Evolutionary conservation across 2,888 invertebrate genomes (phyloP).

Genomic region (Seladonia tumulorum): DNA sequence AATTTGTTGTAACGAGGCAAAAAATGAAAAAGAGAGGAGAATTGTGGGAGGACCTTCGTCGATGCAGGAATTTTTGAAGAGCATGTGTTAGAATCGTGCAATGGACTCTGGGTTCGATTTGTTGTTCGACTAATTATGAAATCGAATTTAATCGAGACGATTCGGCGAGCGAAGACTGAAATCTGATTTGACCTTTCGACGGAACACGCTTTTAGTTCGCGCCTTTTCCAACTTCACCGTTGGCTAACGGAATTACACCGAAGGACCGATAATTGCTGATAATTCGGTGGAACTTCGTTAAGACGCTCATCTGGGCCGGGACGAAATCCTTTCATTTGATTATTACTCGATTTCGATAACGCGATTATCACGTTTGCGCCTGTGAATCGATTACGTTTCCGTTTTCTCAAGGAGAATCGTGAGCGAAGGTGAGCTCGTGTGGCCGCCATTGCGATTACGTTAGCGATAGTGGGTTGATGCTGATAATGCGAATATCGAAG

Average conservation of each 20-base stretch:
- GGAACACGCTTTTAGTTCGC: constrained; percentile 80
- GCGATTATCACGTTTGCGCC: constrained; percentile 73
- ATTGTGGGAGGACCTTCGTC: not conserved
- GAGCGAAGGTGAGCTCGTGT: constrained; percentile 8
- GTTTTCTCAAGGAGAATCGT: constrained; percentile 38
- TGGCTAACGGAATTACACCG: constrained; percentile 82
- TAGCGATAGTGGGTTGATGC: not conserved
- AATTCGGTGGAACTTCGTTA: constrained; percentile 83
- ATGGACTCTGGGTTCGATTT: not conserved
- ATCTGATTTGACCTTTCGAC: constrained; percentile 73
- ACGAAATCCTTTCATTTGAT: constrained; percentile 83
- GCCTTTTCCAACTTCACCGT: constrained; percentile 80
- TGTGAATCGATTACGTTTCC: constrained; percentile 67
- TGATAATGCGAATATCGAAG: not conserved
- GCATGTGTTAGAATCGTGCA: not conserved
- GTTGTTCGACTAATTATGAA: constrained; percentile 19
- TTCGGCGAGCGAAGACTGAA: constrained; percentile 47
- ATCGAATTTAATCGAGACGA: constrained; percentile 53
- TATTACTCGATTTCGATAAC: constrained; percentile 83
- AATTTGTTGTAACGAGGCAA: not conserved
- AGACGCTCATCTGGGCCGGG: constrained; percentile 82
- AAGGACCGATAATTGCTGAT: constrained; percentile 84
- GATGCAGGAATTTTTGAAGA: not conserved
- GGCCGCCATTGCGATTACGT: not conserved
- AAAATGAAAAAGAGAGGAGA: not conserved